Base-by-base conservation (phyloP, 2,888 invertebrate species). In the Lochmaea crataegi region DNA sequence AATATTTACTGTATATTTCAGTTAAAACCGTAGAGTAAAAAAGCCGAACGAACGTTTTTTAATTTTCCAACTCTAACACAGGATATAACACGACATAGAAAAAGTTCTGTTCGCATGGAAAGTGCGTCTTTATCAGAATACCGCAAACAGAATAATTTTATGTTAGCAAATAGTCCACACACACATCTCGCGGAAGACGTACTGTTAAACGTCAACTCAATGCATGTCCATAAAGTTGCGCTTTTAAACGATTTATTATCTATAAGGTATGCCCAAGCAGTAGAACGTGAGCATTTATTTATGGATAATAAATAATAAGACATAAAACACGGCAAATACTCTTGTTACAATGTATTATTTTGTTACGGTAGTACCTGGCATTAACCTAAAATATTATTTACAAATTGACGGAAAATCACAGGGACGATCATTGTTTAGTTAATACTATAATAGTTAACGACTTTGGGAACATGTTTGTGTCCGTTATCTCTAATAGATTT, bases 301-400 rank as follows among this genome's bases (percentile, higher is more conserved):
- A 67, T 67, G 67, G 67, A 38, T 67, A 67, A 67, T 67, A 67
- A 67, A 67, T 67, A 67, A 67, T 57, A 67, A 67, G 38, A 32
- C 67, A 66, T 66, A 66, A 66, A 66, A 67, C 67, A 57, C 22
- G 6, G 61, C n/a, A 61, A 10, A 61, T 61, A 38, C 26, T 60
- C 2, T 2, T 48, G 41, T 58, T 58, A 58, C 58, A 58, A 32
- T 58, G 58, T 58, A 58, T 26, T 32, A 58, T 58, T 58, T 58
- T 58, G 58, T 58, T 58, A 58, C 58, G 58, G 58, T 58, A 58
- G 58, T 58, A 26, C 26, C 32, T 14, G 32, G 22, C 32, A 58
- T 58, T 58, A 58, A 58, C 58, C 58, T 58, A 58, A 58, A 58
- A 58, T 58, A 58, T 22, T 11, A 57, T n/a, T 32, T 26, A 58